Base-by-base conservation (phyloP, 2,797 vertebrate species). In the Monodelphis domestica region DNA sequence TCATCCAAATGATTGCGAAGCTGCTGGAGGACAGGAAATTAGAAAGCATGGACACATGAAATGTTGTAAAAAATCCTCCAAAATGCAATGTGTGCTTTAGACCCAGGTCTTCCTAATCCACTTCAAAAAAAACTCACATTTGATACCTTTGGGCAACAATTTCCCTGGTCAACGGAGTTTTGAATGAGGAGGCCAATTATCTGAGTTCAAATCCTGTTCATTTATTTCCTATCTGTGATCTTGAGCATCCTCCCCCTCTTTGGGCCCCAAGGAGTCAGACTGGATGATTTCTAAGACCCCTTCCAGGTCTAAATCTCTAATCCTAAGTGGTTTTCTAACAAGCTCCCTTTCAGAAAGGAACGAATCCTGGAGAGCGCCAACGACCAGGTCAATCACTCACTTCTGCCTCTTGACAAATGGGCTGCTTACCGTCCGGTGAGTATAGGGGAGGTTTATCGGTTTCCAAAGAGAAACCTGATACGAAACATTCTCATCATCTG, bases 401-500 rank as follows among this genome's bases (percentile, higher is more conserved):
- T 84, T 84, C 84, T 84, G 70, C 70, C 50, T 84, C 11, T 7
- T 84, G 70, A 50, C 70, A 50, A 84, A 84, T 84, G 38, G 70
- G 70, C 63, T 78, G 63, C 78, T 78, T 78, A 24, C 38, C 45
- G 45, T 33, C n/a, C 63, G 70, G 7, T 70, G 63, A 45, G 38
- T 7, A 78, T 26, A 45, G 70, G 45, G 11, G 21, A 45, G 38
- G 21, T 38, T 78, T 38, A 78, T 24, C 45, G n/a, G 63, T 70
- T 70, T 38, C 63, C 91, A 94, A 94, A 96, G 54, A 88, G 54
- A 96, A 94, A 54, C 55, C 54, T 59, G 7, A 2, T 45, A 92
- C 91, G 94, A 87, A 95, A 90, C 4, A 95, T 51, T 93, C 92
- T 91, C 63, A 93, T 95, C 59, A 88, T 91, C 38, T 45, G 70